These are phyloP conservation scores for Fopius arisanus DNA, from an alignment of 1,140 invertebrate genomes.

Conservation along the genomic window DNA sequence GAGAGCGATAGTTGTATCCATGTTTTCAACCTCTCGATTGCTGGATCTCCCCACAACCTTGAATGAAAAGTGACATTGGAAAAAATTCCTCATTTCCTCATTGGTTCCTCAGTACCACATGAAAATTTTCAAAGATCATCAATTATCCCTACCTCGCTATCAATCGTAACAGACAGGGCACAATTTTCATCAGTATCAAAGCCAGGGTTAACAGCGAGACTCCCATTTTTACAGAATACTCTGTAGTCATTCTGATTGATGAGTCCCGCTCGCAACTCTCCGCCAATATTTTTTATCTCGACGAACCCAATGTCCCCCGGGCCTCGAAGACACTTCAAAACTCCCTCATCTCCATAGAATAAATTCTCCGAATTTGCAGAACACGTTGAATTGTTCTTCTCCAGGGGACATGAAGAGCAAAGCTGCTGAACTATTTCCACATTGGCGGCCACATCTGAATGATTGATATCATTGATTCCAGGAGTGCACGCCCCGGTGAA, in stretches of 20 bases:
- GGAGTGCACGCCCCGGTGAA: constrained; percentile 69
- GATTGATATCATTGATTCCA: constrained; percentile 63
- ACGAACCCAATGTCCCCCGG: constrained; percentile 71
- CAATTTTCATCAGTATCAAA: constrained; percentile 66
- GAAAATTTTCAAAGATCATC: neutral
- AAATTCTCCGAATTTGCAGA: constrained; percentile 60
- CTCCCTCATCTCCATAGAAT: constrained; percentile 74
- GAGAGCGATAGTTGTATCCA: constrained; percentile 56
- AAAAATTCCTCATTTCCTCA: neutral
- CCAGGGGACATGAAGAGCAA: constrained; percentile 41
- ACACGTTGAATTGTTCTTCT: constrained; percentile 45
- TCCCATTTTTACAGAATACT: constrained; percentile 69
- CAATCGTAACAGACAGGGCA: constrained; percentile 67
- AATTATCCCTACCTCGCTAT: constrained; percentile 64
- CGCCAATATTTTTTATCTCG: constrained; percentile 62
- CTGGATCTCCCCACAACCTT: constrained; percentile 54
- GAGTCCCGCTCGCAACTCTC: constrained; percentile 14
- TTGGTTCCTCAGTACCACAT: constrained; percentile 3
- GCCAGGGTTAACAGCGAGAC: constrained; percentile 60
- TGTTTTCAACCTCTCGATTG: constrained; percentile 50
- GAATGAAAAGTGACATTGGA: constrained; percentile 34
- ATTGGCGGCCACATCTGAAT: constrained; percentile 45
- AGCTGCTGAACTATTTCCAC: constrained; percentile 31
- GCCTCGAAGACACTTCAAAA: constrained; percentile 66
- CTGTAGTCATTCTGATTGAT: constrained; percentile 51